Percentiles rank a stretch among this genome's conserved stretches.
phyloP scores from a whole-genome alignment of 2,113 vertebrate species.

The Apodemus speciosus region DNA sequence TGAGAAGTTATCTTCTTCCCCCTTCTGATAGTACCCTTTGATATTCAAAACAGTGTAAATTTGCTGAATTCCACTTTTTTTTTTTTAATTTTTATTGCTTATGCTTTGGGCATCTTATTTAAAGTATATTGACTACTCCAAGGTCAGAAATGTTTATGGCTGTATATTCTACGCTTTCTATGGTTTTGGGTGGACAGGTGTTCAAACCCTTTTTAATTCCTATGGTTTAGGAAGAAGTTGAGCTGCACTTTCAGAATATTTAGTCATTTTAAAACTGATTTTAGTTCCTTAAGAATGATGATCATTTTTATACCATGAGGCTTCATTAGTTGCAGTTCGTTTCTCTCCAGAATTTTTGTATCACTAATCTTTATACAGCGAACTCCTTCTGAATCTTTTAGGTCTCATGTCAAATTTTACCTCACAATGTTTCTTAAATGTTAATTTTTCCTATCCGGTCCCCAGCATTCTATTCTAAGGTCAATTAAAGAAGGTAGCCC shows the following conservation, averaged over 20 bases:
- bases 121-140: neutral
- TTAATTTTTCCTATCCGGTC: neutral
- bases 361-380: neutral
- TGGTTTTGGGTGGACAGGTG: neutral
- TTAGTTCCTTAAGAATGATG: conserved; percentile 7
- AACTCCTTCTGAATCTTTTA: neutral
- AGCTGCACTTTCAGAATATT: conserved; percentile 8
- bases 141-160: neutral
- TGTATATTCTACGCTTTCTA: neutral
- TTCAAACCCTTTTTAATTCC: neutral
- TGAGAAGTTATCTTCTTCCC: conserved; percentile 6
- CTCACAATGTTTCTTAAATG: conserved; percentile 10
- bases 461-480: neutral
- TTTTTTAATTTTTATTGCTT: conserved; percentile 6
- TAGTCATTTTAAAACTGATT: neutral
- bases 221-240: neutral
- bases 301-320: conserved; percentile 20
- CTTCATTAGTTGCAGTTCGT: conserved; percentile 13
- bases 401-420: conserved; percentile 2
- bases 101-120: conserved; percentile 22
- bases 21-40: neutral
- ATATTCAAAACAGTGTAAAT: conserved; percentile 1
- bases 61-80: neutral
- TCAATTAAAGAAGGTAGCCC: conserved; percentile 20
- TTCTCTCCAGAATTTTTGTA: conserved; percentile 12